A percentile compares a stretch with the other conserved stretches of the same genome.
phyloP scores from a whole-genome alignment of 2,113 vertebrate genomes.

The Thinocorus orbignyianus region DNA sequence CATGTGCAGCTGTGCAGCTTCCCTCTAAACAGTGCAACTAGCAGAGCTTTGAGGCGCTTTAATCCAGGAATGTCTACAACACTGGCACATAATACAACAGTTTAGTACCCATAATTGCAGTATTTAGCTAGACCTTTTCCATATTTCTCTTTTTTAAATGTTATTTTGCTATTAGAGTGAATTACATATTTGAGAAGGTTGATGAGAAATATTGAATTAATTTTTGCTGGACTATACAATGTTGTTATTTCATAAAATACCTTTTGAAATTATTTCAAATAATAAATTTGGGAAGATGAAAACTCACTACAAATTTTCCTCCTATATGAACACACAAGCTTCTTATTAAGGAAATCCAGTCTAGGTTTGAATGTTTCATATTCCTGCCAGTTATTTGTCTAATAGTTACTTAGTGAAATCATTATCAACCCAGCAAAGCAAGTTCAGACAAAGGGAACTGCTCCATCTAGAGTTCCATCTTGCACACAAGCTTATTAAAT shows the following conservation, averaged over 20 bases:
- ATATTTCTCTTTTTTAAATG: neutral
- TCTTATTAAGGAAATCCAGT: conserved; percentile 30
- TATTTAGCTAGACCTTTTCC: neutral
- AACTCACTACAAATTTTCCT: neutral
- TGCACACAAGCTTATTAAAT: conserved; percentile 44
- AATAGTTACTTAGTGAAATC: conserved; percentile 18
- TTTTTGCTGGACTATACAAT: neutral
- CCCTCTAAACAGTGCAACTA: neutral
- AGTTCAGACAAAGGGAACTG: conserved; percentile 70
- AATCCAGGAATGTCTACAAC: neutral
- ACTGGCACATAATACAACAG: neutral
- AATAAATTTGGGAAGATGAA: neutral
- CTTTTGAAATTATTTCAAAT: neutral
- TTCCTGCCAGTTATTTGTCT: conserved; percentile 20
- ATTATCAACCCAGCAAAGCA: neutral
- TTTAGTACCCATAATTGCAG: neutral
- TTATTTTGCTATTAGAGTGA: neutral
- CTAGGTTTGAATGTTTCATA: conserved; percentile 10
- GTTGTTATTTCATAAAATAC: neutral
- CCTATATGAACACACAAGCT: neutral
- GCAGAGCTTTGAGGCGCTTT: neutral
- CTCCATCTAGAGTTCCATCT: conserved; percentile 76
- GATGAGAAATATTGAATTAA: neutral
- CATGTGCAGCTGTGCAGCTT: neutral
- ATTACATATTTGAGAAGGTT: neutral